phyloP scores from a whole-genome alignment of 2,797 vertebrate genomes.

The Gymnoscopelus braueri region DNA sequence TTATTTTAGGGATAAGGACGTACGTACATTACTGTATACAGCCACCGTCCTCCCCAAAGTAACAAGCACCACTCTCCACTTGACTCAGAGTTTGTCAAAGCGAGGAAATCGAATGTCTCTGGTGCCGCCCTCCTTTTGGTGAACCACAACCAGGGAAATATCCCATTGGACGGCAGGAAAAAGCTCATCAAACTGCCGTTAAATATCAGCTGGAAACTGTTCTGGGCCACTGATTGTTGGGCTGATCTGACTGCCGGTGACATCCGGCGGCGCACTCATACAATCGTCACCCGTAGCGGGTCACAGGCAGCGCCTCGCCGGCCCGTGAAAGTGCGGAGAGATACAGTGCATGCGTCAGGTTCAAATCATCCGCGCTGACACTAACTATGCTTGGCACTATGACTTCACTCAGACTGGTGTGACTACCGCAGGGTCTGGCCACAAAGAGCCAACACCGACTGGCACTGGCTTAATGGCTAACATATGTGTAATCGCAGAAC shows the following conservation, averaged over 20 bases:
- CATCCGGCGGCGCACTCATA: slow-evolving; percentile 36
- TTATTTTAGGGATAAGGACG: slow-evolving; percentile 36
- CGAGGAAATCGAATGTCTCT: slow-evolving; percentile 60
- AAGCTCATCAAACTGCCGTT: slow-evolving; percentile 65
- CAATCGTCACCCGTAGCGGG: slow-evolving; percentile 38
- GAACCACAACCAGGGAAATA: slow-evolving; percentile 71
- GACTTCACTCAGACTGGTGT: slow-evolving; percentile 63
- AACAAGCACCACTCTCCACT: slow-evolving; percentile 58
- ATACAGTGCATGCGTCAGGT: slow-evolving; percentile 52
- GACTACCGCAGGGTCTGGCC: slow-evolving; percentile 64
- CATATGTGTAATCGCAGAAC: slow-evolving; percentile 60
- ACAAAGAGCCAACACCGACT: slow-evolving; percentile 62
- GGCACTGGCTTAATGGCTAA: slow-evolving; percentile 67
- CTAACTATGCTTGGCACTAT: slow-evolving; percentile 65
- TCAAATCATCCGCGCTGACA: slow-evolving; percentile 63
- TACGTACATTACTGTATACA: slow-evolving; percentile 58
- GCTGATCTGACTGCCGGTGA: slow-evolving; percentile 42
- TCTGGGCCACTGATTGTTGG: slow-evolving; percentile 67
- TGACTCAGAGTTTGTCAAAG: slow-evolving; percentile 57
- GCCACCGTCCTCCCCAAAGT: slow-evolving; percentile 45
- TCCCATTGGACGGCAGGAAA: slow-evolving; percentile 63
- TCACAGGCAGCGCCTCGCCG: slow-evolving; percentile 23
- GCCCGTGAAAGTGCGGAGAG: slow-evolving; percentile 30
- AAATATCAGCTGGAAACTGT: slow-evolving; percentile 71
- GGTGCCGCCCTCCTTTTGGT: slow-evolving; percentile 57